Conservation (phyloP, 1,140 invertebrate species). For the Drepana arcuata region DNA sequence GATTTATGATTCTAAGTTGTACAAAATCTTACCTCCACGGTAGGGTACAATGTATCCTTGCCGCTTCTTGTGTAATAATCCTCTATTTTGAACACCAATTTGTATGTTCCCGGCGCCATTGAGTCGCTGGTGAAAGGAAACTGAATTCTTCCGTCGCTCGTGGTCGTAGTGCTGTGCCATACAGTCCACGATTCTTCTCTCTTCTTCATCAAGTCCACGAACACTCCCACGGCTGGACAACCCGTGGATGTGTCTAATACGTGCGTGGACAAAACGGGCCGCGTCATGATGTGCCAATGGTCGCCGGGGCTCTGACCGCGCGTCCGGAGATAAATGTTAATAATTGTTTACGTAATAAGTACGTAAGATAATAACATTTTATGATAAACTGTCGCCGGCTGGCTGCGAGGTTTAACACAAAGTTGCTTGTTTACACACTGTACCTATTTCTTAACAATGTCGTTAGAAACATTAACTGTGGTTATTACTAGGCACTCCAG, state of each 20-base stretch:
- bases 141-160: constrained; percentile 76
- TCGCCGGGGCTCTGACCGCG: no score
- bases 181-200: constrained; percentile 76
- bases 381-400: no score
- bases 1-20: no score
- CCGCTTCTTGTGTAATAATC: constrained; percentile 77
- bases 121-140: constrained; percentile 76
- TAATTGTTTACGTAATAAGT: no score
- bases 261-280: constrained; percentile 74
- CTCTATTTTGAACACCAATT: constrained; percentile 82
- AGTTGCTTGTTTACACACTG: no score
- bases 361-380: no score
- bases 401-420: no score
- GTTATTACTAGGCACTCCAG: no score
- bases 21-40: constrained; percentile 83
- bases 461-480: no score
- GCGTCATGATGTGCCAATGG: constrained; percentile 39
- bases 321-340: no score
- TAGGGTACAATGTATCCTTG: constrained; percentile 81
- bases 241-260: constrained; percentile 79
- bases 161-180: constrained; percentile 77
- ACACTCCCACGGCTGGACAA: constrained; percentile 73
- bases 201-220: constrained; percentile 78
- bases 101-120: constrained; percentile 79
- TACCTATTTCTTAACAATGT: no score